Evolutionary conservation across 2,888 invertebrate genomes (phyloP).

Genomic region (Troglohyphantes excavatus): DNA sequence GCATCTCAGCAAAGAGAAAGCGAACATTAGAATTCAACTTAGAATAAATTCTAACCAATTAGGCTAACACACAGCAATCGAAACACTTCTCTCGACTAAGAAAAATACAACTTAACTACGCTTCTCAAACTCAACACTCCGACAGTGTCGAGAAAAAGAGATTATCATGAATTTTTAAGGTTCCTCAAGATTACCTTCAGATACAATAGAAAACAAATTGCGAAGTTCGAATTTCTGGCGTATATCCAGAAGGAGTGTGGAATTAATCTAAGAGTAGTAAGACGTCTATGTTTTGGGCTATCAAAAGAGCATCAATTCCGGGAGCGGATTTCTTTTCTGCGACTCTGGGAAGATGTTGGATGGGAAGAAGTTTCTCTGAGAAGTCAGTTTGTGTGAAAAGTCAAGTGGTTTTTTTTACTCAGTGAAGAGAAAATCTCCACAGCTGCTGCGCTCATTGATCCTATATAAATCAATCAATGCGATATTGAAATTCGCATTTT

Average conservation of each 20-base stretch:
- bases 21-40: not conserved
- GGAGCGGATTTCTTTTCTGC: slow-evolving; percentile 46
- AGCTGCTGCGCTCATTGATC: slow-evolving; percentile 65
- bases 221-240: slow-evolving; percentile 56
- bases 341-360: slow-evolving; percentile 43
- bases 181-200: slow-evolving; percentile 56
- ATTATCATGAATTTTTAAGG: slow-evolving; percentile 63
- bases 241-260: slow-evolving; percentile 50
- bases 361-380: slow-evolving; percentile 50
- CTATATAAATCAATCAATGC: slow-evolving; percentile 44
- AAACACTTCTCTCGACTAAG: not conserved
- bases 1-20: not conserved
- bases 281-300: slow-evolving; percentile 73
- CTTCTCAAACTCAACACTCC: not conserved
- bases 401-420: slow-evolving; percentile 51
- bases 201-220: slow-evolving; percentile 69
- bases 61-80: not conserved
- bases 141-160: slow-evolving; percentile 49
- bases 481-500: not conserved
- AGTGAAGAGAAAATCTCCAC: slow-evolving; percentile 20
- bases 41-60: not conserved
- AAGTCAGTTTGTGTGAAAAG: slow-evolving; percentile 56
- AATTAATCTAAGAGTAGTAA: slow-evolving; percentile 67
- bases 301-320: slow-evolving; percentile 76
- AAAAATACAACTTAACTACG: too few species aligned